Base-by-base conservation (phyloP, 2,888 invertebrate species). In the Drosophila antonietae region DNA sequence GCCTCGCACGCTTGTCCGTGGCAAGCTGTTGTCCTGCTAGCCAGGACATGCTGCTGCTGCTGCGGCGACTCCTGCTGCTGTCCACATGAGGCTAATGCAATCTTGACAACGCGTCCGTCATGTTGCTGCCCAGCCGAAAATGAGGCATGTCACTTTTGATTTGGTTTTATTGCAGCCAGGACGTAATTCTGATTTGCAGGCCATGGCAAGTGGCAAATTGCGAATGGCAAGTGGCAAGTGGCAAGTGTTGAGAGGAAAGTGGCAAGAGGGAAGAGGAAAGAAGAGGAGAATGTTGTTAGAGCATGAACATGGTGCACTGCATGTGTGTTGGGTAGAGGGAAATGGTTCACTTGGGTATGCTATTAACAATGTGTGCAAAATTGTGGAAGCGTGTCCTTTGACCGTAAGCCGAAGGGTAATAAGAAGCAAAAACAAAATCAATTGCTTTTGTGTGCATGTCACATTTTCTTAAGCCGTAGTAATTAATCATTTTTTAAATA, bases 91-190 rank as follows among this genome's bases (percentile, higher is more conserved):
- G 69, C 75, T 84, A 89, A 84, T 87, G 84, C 84, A 89, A 84
- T 84, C 89, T 87, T 84, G 89, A 84, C 89, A 76, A 86, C 44
- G 84, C 75, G 78, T 37, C 65, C 28, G 68, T 43, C 78, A 60
- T 72, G 66, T 65, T 61, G 68, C 20, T 51, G 73, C 56, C 58
- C 75, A 75, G 63, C 88, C 82, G 73, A 84, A 89, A 84, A 84
- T 89, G 89, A 88, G 89, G 82, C 84, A 76, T 81, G 89, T 84
- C 84, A 81, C 84, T 87, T 84, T 84, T 89, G 88, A 84, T 87
- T 84, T 68, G 84, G 76, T 82, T 88, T 83, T 71, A 70, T 76
- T 60, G 80, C 66, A 58, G 62, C 39, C 70, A 51, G 80, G 64
- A 58, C 64, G 74, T 61, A 78, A 78, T 84, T 88, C 74, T 80